Base-by-base conservation (phyloP, 2,797 vertebrate species). In the Benthosema pterotum region DNA sequence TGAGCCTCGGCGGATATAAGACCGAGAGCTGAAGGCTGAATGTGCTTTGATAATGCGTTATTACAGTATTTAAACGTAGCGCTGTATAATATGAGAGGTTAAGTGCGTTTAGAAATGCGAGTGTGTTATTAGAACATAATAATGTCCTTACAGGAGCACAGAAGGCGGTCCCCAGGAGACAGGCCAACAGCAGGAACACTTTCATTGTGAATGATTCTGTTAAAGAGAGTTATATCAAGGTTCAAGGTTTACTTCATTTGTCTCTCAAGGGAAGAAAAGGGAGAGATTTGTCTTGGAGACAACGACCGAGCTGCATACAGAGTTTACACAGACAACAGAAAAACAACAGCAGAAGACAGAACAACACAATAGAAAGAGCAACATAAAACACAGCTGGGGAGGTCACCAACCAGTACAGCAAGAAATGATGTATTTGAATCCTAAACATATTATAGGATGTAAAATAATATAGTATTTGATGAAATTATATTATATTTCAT, bases 171-270 rank as follows among this genome's bases (percentile, higher is more conserved):
- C 86, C 87, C 58, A 91, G 14, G 60, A 88, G 52, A 72, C 79
- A 87, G 54, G 71, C 67, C 61, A 60, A 65, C 38, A 90, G 60
- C 63, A 89, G 42, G 58, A 88, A 46, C 51, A 65, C 69, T 72
- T 87, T 84, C 88, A 91, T 91, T 47, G 77, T 87, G 56, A 60
- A 69, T 54, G 15, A 50, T 55, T 42, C 86, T 89, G 78, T 61
- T 1, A 78, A 72, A 80, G 4, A 75, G 5, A 72, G 13, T 50
- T 58, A 12, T 60, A n/a, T n/a, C n/a, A n/a, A n/a, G n/a, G n/a
- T n/a, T n/a, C n/a, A n/a, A n/a, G n/a, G n/a, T n/a, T n/a, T n/a
- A n/a, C n/a, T n/a, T n/a, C n/a, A n/a, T n/a, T n/a, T n/a, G n/a
- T n/a, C n/a, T n/a, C n/a, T n/a, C n/a, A n/a, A n/a, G n/a, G n/a